Evolutionary conservation across 1,140 invertebrate genomes (phyloP).

Genomic region (Metopolophium dirhodum): DNA sequence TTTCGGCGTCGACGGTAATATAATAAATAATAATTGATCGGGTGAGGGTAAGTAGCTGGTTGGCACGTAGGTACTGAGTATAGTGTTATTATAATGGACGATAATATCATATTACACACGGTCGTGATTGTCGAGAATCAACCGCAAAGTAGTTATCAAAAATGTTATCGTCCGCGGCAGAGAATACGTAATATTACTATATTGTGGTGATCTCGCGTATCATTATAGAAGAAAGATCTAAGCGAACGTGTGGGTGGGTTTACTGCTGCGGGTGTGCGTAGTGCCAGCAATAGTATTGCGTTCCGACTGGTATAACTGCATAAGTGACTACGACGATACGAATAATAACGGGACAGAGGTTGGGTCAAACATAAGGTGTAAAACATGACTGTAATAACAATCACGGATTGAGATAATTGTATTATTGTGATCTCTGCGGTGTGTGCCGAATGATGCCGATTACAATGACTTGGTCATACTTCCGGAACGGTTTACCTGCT

Average conservation of each 20-base stretch:
- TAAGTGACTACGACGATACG: neutral
- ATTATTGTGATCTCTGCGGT: neutral
- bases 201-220: neutral
- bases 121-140: neutral
- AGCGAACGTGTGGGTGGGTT: neutral
- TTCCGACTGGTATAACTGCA: neutral
- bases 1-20: neutral
- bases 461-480: neutral
- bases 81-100: neutral
- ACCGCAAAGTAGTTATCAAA: neutral
- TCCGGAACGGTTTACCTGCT: neutral
- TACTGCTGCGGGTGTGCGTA: neutral
- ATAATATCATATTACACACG: neutral
- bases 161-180: neutral
- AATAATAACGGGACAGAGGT: neutral
- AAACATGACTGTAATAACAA: conserved; percentile 4
- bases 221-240: neutral
- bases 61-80: neutral
- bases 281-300: neutral
- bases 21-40: neutral
- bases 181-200: neutral
- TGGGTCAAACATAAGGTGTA: neutral
- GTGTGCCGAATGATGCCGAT: neutral
- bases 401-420: neutral
- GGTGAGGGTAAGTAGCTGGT: neutral